Conservation (phyloP, 2,888 invertebrate species). For the Dynastes maya region DNA sequence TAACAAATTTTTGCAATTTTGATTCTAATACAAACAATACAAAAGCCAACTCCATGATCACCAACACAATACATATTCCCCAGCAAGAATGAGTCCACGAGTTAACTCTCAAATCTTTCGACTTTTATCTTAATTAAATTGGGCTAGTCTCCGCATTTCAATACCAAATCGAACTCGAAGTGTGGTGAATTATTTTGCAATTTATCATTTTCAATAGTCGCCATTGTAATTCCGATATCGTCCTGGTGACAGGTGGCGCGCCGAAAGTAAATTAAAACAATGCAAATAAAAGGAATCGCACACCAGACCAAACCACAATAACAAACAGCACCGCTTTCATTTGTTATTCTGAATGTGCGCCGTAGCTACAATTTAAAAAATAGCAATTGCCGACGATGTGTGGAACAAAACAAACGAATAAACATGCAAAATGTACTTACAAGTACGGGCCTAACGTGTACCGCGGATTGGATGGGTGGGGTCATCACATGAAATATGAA, state of each 20-base stretch:
- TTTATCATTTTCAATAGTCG: constrained; percentile 33
- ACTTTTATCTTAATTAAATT: not conserved
- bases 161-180: not conserved
- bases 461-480: not conserved
- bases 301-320: constrained; percentile 5
- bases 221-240: constrained; percentile 28
- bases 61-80: too few relatives aligned
- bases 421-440: not conserved
- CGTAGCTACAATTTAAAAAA: constrained; percentile 34
- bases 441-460: too few relatives aligned
- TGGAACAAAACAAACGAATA: constrained; percentile 37
- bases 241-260: constrained; percentile 29
- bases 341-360: constrained; percentile 32
- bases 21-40: too few relatives aligned
- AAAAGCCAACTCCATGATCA: too few relatives aligned
- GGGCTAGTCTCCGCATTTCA: not conserved
- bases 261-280: constrained; percentile 38
- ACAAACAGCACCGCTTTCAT: constrained; percentile 36
- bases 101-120: not conserved
- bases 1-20: too few relatives aligned
- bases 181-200: constrained; percentile 37
- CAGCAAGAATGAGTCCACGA: too few relatives aligned
- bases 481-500: constrained; percentile 1
- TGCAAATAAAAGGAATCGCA: not conserved
- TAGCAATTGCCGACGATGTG: constrained; percentile 41